Evolutionary conservation across 2,113 vertebrate genomes (phyloP), one percentile per base, ranked within the genome.

Genomic region (Orthonyx spaldingii): DNA sequence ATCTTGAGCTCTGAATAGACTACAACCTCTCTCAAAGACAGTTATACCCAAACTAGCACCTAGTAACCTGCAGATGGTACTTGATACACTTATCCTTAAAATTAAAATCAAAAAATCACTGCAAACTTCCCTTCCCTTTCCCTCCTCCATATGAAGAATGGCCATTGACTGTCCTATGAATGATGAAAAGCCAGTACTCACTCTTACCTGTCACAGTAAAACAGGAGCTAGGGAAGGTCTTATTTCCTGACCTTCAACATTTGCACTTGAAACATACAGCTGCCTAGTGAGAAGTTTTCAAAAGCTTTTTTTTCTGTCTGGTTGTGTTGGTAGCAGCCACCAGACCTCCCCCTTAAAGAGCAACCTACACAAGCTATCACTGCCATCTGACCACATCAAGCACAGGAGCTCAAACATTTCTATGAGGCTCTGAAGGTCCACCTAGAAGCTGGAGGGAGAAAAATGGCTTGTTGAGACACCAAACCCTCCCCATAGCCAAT

Each of bases 401-500:
- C 23, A 50, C 30, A 49, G 39, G 35, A 52, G 30, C 11, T 33
- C 22, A 4, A 49, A 15, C 9, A 27, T 23, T 47, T 42, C 52
- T 7, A 16, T 9, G 52, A 65, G 22, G n/a, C 16, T 65, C 28
- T 42, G 30, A 84, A 33, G 9, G 16, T 44, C 10, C 56, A 56
- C 6, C 16, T 83, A 26, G 30, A 69, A 91, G 11, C 24, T 11
- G 6, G 1, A 24, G 2, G 12, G 3, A 70, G 32, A 53, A 80
- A 91, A 92, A 71, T 20, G 32, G 13, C 6, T 82, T 87, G 32
- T 3, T 4, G 0, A 85, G 32, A 4, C 15, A 42, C 21, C 13
- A 63, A 5, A 74, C 56, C 30, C 37, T 46, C 59, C 37, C 41
- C 26, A 65, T 0, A 2, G 19, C 7, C 0, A 0, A 52, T 27